Conservation (phyloP, 2,888 invertebrate genomes). For the Agapetus fuscipes region DNA sequence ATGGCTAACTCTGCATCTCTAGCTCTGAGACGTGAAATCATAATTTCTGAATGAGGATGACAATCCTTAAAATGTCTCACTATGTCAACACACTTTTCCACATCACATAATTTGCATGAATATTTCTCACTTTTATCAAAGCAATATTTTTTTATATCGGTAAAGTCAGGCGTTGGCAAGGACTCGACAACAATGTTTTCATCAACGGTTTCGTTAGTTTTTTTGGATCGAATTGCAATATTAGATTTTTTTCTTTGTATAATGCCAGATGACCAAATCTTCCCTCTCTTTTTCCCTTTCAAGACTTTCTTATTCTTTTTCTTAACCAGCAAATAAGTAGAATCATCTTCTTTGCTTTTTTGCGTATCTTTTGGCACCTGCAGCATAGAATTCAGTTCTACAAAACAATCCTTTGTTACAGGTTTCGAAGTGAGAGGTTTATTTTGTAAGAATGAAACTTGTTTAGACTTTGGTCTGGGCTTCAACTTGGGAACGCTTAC, state of each 20-base stretch:
- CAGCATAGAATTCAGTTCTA: conserved; percentile 25
- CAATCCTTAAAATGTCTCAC: conserved; percentile 55
- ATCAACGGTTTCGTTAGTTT: no score
- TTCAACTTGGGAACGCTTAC: no score
- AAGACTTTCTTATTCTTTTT: conserved; percentile 2
- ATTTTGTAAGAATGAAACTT: no score
- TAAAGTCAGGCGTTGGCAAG: no score
- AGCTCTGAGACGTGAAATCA: conserved; percentile 50
- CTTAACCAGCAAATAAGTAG: no score
- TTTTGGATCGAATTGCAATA: no score
- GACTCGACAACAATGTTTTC: no score
- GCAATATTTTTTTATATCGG: no score
- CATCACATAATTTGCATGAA: conserved; percentile 49
- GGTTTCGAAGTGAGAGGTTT: background rate
- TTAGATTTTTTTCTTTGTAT: conserved; percentile 31
- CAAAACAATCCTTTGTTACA: background rate
- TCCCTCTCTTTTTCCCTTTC: conserved; percentile 29
- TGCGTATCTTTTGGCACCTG: no score
- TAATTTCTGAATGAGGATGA: conserved; percentile 56
- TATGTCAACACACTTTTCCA: conserved; percentile 48
- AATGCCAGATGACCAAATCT: conserved; percentile 35
- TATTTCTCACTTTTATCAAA: no score
- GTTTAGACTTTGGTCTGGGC: background rate
- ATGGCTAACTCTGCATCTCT: conserved; percentile 44
- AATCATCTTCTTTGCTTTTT: no score